A percentile compares a stretch with the other conserved stretches of the same genome.
These are phyloP conservation scores for Bombus waltoni DNA, from an alignment of 1,140 invertebrate species.

Conservation along the genomic window DNA sequence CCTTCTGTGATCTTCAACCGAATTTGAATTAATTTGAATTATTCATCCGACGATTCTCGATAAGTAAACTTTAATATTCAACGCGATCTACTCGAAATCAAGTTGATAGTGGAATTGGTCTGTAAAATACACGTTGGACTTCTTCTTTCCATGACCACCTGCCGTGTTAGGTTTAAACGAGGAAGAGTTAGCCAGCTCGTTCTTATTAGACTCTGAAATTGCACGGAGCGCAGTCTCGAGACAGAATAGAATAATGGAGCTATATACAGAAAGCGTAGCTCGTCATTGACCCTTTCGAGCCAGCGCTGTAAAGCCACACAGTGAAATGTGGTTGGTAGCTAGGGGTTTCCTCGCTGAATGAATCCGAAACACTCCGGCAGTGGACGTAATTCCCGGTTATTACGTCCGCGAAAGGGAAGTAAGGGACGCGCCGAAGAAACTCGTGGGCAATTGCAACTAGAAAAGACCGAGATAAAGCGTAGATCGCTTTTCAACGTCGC, in stretches of 20 bases:
- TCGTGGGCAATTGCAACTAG: too few species aligned
- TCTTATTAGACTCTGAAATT: background rate
- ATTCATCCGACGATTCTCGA: too few species aligned
- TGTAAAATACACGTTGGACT: background rate
- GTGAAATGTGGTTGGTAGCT: background rate
- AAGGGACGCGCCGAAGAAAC: background rate
- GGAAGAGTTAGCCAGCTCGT: background rate
- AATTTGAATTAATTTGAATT: too few species aligned
- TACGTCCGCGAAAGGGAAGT: background rate
- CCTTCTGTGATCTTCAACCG: too few species aligned
- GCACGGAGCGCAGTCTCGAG: background rate
- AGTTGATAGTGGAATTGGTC: too few species aligned
- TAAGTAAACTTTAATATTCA: too few species aligned
- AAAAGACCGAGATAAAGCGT: conserved; percentile 4
- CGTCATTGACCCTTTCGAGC: conserved; percentile 11
- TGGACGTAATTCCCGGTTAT: conserved; percentile 29
- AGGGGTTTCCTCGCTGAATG: conserved; percentile 9
- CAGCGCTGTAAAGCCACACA: background rate
- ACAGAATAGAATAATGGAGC: background rate
- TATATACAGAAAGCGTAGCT: background rate
- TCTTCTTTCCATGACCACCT: background rate
- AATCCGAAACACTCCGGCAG: conserved; percentile 1
- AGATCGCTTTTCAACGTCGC: conserved; percentile 14
- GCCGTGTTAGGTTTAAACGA: background rate
- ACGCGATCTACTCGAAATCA: too few species aligned